Conservation (phyloP, 2,888 invertebrate species). For the Diabrotica balteata region DNA sequence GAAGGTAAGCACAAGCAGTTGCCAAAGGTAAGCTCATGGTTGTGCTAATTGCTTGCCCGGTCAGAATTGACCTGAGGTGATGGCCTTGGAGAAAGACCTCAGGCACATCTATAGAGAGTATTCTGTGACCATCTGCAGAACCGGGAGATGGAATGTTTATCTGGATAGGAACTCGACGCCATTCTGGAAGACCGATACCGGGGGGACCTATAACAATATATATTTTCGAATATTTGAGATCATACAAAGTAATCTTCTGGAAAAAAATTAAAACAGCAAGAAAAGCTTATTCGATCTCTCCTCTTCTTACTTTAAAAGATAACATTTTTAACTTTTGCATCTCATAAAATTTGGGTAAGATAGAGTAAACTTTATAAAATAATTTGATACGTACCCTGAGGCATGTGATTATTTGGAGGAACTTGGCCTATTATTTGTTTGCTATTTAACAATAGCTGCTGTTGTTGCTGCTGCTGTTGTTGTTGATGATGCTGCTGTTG, state of each 20-base stretch:
- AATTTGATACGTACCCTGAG: constrained; percentile 31
- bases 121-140: constrained; percentile 68
- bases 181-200: constrained; percentile 46
- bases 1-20: constrained; percentile 80
- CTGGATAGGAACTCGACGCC: constrained; percentile 66
- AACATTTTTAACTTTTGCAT: no score
- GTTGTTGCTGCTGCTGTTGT: constrained; percentile 39
- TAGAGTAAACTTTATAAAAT: no score
- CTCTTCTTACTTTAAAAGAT: no score
- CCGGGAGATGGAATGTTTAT: constrained; percentile 83
- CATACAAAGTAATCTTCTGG: no score
- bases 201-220: constrained; percentile 14
- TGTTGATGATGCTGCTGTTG: constrained; percentile 28
- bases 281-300: no score
- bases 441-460: constrained; percentile 30
- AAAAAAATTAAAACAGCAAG: no score
- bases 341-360: no score
- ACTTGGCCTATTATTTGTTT: constrained; percentile 46
- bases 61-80: constrained; percentile 73
- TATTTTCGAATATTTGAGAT: background rate
- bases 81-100: constrained; percentile 73
- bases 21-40: constrained; percentile 85
- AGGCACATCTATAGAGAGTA: constrained; percentile 87
- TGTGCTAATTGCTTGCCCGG: constrained; percentile 86
- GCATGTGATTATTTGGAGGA: constrained; percentile 44